Evolutionary conservation across 2,113 vertebrate species (phyloP).

Genomic region (Motacilla tschutschensis): DNA sequence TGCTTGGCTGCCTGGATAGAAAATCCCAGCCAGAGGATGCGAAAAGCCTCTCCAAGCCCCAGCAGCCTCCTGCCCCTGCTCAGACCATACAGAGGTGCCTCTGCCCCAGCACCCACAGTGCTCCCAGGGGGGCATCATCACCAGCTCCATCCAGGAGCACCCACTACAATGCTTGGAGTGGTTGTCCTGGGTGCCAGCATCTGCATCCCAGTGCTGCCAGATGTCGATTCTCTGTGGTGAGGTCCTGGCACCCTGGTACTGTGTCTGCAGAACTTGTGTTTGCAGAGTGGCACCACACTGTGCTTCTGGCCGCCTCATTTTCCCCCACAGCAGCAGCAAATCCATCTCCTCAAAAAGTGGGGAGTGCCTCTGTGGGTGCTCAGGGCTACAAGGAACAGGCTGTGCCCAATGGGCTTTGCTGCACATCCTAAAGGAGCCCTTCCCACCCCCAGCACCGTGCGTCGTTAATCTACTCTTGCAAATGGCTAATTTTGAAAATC

Average conservation of each 20-base stretch:
- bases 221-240: accelerated
- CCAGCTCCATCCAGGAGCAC: background rate
- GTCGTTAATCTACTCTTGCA: constrained; percentile 72
- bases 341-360: constrained; percentile 33
- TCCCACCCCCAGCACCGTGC: constrained; percentile 29
- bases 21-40: background rate
- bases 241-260: accelerated
- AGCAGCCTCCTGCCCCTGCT: background rate
- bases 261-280: accelerated
- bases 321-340: constrained; percentile 29
- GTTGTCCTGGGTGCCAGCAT: accelerated
- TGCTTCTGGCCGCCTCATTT: background rate
- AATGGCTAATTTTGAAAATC: constrained; percentile 82
- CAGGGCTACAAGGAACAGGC: background rate
- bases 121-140: background rate
- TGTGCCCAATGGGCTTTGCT: background rate
- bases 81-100: accelerated
- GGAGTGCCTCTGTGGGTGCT: background rate
- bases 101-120: background rate
- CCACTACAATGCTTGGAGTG: accelerated
- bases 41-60: background rate
- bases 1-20: constrained; percentile 61
- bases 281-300: accelerated
- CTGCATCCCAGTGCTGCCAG: background rate
- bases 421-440: constrained; percentile 34